Conservation (phyloP, 1,140 invertebrate genomes). For the Amphibalanus amphitrite region DNA sequence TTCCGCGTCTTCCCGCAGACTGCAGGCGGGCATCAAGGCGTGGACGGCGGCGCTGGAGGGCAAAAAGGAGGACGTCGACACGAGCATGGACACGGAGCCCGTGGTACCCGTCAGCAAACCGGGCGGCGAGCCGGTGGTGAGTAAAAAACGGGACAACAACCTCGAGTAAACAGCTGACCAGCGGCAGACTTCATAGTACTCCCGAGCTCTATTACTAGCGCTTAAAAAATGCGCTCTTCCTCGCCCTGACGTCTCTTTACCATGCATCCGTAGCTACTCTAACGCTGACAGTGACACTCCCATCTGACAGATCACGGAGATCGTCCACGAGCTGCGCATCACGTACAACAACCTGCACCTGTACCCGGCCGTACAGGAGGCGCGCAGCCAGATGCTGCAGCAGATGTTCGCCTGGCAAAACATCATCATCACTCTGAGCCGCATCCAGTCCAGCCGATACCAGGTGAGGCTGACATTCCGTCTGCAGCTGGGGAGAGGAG, state of each 20-base stretch:
- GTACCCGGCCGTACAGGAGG: conserved; percentile 37
- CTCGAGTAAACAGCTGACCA: too few species aligned
- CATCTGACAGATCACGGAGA: conserved; percentile 41
- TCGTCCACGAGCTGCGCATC: conserved; percentile 91
- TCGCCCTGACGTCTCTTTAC: too few species aligned
- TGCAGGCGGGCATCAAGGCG: conserved; percentile 84
- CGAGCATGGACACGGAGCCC: conserved; percentile 85
- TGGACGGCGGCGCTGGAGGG: conserved; percentile 85
- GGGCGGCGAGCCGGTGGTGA: too few species aligned
- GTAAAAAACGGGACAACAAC: too few species aligned
- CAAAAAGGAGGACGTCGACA: conserved; percentile 64
- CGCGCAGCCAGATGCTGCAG: conserved; percentile 75
- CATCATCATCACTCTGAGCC: conserved; percentile 79
- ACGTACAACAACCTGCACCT: conserved; percentile 92
- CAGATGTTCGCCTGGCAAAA: conserved; percentile 96
- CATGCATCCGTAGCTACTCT: too few species aligned
- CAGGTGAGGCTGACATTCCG: too few species aligned
- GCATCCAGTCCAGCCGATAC: conserved; percentile 73
- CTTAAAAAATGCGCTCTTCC: too few species aligned
- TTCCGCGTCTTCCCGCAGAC: too few species aligned
- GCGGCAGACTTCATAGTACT: too few species aligned
- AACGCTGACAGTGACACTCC: too few species aligned
- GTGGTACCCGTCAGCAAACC: conserved; percentile 47
- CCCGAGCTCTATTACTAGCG: too few species aligned
- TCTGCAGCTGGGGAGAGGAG: too few species aligned